Conservation (phyloP, 2,113 vertebrate species). For the Ia io region DNA sequence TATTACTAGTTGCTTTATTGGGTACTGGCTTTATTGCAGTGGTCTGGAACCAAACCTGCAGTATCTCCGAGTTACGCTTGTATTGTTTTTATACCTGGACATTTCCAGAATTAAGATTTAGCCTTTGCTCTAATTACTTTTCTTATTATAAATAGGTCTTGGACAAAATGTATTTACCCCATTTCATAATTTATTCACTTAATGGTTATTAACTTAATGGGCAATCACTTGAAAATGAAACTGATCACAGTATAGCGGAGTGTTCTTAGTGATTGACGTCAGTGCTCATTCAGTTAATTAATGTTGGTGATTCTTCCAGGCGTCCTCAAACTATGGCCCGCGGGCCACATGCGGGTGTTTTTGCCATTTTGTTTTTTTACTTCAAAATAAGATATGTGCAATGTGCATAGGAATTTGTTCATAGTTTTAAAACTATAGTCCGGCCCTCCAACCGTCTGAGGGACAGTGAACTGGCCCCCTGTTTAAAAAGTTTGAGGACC, state of each 20-base stretch:
- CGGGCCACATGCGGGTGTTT: too few relatives aligned
- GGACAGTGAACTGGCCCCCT: too few relatives aligned
- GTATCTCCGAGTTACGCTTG: not conserved
- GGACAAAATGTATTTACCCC: not conserved
- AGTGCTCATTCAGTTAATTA: not conserved
- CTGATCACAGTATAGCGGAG: not conserved
- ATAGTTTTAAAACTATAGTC: too few relatives aligned
- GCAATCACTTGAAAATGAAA: not conserved
- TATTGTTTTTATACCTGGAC: not conserved
- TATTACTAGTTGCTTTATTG: not conserved
- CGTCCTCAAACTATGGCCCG: too few relatives aligned
- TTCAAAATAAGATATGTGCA: too few relatives aligned
- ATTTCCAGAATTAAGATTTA: slow-evolving; percentile 28
- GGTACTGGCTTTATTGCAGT: not conserved
- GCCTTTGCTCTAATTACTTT: not conserved
- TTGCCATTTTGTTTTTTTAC: too few relatives aligned
- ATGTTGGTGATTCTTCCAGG: not conserved
- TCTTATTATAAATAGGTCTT: not conserved
- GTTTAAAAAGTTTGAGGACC: too few relatives aligned
- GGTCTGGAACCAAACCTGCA: too few relatives aligned
- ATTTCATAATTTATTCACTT: not conserved
- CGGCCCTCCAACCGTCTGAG: too few relatives aligned
- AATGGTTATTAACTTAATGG: not conserved
- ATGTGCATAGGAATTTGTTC: too few relatives aligned
- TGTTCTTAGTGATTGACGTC: not conserved